These are phyloP conservation scores for Xylophagus ater DNA, from an alignment of 2,888 invertebrate species.

Conservation along the genomic window DNA sequence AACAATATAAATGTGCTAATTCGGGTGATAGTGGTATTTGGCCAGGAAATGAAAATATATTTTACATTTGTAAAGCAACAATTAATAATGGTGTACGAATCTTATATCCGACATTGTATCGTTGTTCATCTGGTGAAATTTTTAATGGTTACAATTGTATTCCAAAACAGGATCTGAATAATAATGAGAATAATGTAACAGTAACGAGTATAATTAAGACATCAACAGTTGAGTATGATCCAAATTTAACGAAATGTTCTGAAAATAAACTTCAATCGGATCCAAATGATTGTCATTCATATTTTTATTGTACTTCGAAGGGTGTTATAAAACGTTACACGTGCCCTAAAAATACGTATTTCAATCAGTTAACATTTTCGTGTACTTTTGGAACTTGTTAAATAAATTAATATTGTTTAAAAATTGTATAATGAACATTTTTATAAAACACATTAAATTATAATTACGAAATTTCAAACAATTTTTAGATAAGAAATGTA, in stretches of 20 bases:
- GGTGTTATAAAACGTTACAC: constrained; percentile 25
- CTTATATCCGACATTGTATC: constrained; percentile 35
- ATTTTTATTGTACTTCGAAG: constrained; percentile 31
- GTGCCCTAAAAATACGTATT: constrained; percentile 31
- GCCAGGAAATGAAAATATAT: constrained; percentile 34
- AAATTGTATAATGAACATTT: too few relatives aligned
- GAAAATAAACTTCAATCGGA: constrained; percentile 24
- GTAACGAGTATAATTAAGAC: constrained; percentile 10
- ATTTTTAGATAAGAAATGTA: too few relatives aligned
- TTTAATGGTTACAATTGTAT: constrained; percentile 28
- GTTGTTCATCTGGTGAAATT: constrained; percentile 33
- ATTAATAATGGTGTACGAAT: constrained; percentile 28
- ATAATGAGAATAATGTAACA: background rate
- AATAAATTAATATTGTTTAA: constrained; percentile 2
- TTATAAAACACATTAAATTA: too few relatives aligned
- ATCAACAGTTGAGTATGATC: constrained; percentile 9
- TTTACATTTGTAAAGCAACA: constrained; percentile 36
- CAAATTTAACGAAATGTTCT: constrained; percentile 7
- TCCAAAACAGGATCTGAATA: too few relatives aligned
- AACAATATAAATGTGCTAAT: constrained; percentile 29
- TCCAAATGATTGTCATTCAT: constrained; percentile 27
- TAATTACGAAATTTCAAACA: too few relatives aligned
- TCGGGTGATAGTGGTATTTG: constrained; percentile 33
- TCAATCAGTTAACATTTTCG: constrained; percentile 23
- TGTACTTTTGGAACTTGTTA: constrained; percentile 29